Conservation (phyloP, 2,888 invertebrate genomes). For the Galerucella pusilla region DNA sequence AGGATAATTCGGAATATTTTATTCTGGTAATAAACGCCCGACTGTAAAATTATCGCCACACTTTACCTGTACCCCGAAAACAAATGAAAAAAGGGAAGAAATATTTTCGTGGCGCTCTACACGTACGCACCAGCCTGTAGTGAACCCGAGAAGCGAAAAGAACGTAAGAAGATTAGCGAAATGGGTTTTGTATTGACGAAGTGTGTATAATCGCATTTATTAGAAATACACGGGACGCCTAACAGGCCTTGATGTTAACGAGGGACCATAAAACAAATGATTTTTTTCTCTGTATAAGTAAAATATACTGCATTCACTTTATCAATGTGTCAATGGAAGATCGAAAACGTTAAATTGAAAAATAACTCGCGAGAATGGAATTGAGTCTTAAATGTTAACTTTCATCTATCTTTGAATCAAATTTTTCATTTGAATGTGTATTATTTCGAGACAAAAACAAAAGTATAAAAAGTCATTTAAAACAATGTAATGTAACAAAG, state of each 20-base stretch:
- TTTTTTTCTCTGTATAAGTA: conserved; percentile 61
- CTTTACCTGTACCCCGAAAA: conserved; percentile 2
- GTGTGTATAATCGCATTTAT: conserved; percentile 52
- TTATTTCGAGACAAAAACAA: no score
- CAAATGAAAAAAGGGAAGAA: no score
- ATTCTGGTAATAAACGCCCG: neutral
- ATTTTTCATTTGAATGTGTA: no score
- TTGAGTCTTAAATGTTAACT: no score
- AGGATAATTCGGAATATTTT: neutral
- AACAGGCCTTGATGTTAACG: conserved; percentile 35
- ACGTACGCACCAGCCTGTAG: conserved; percentile 21
- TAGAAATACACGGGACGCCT: conserved; percentile 46
- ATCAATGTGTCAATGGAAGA: conserved; percentile 60
- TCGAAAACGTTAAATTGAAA: conserved; percentile 51
- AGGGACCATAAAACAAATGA: conserved; percentile 42
- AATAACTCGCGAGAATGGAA: conserved; percentile 53
- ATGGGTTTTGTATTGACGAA: conserved; percentile 40
- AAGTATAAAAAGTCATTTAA: no score
- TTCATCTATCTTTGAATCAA: no score
- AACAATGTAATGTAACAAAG: no score
- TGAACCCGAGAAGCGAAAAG: conserved; percentile 24
- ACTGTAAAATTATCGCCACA: neutral
- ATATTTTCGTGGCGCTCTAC: conserved; percentile 18
- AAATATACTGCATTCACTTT: conserved; percentile 62
- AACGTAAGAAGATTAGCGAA: conserved; percentile 38